Evolutionary conservation across 2,797 vertebrate genomes (phyloP), one percentile per base, ranked within the genome.

Genomic region (Pipistrellus kuhlii): DNA sequence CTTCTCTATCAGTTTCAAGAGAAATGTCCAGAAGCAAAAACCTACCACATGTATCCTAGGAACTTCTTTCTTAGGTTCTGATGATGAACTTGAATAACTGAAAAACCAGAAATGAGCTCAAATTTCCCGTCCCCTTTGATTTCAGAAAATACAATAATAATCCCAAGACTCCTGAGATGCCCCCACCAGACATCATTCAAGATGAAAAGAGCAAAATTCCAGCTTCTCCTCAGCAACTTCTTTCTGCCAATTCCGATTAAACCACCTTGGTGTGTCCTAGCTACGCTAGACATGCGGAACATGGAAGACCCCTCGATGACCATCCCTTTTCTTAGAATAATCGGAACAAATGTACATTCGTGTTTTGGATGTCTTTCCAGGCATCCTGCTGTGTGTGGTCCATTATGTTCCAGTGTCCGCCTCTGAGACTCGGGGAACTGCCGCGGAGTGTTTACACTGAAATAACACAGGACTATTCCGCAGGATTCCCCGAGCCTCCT

Each of bases 21-120:
- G 44, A 64, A 80, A 48, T 51, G 76, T 46, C 55, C 62, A 14
- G 73, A 77, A 68, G 64, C 46, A 23, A 85, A 91, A 90, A 25
- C 4, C 21, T 53, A 7, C 53, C 71, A 14, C 12, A 21, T 14
- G 17, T 10, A 46, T 76, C 59, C 18, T 8, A 25, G 55, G 9
- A 4, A 51, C 48, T 80, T 90, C 46, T 78, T 66, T 35, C 48
- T 57, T 78, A 57, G 30, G 18, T 57, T 84, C 69, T 32, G n/a
- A 38, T 1, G 38, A 51, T 46, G 46, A 14, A 59, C 41, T 44
- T 32, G 13, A 78, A 35, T 27, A 66, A 69, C 0, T 17, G 35
- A 21, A 86, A 84, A 48, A 66, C 0, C 48, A 7, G 20, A 21
- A 71, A 66, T 10, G 13, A 76, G 21, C 62, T 44, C 25, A 21